Base-by-base conservation (phyloP, 2,888 invertebrate species). In the Cenopis cana region DNA sequence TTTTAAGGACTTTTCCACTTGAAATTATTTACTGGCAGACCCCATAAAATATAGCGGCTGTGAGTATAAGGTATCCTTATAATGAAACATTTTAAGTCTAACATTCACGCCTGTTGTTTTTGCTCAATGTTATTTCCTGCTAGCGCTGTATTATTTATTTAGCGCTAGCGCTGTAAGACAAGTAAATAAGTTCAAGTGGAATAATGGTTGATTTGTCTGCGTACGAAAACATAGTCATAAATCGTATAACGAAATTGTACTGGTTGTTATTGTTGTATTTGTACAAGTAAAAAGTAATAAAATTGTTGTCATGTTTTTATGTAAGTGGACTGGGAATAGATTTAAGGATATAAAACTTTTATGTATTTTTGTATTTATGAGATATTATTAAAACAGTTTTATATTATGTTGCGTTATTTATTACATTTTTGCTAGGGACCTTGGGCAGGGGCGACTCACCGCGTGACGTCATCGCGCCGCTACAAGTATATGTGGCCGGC, bases 241-340 rank as follows among this genome's bases (percentile, higher is more conserved):
- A 52, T 70, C 54, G 68, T 73, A 33, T 54, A 60, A 64, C 50
- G 65, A 65, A 36, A 66, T 41, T 70, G 62, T 62, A 72, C 72
- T 73, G 70, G 49, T 74, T 76, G 74, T 74, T 75, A 72, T 68
- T 69, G 70, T 74, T 74, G 55, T 73, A 57, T 56, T 60, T 71
- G 64, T 75, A 75, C 74, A 62, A 75, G 74, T 72, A 74, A 75
- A 73, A 69, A 70, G 74, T 61, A 56, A 68, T 76, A 74, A 70
- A 33, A 70, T 74, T 78, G 75, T 76, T 75, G 74, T 72, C 70
- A 74, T 56, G 74, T 73, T 68, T 74, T 73, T 76, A 79, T 78
- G 66, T 81, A 83, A 82, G 80, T 75, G 84, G 84, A 84, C 76
- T 81, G 83, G 83, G 83, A 76, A 74, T 80, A 80, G 75, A 74